Percentiles rank a stretch among this genome's conserved stretches.
phyloP scores from a whole-genome alignment of 2,888 invertebrate genomes.

The Drosophila histrio region DNA sequence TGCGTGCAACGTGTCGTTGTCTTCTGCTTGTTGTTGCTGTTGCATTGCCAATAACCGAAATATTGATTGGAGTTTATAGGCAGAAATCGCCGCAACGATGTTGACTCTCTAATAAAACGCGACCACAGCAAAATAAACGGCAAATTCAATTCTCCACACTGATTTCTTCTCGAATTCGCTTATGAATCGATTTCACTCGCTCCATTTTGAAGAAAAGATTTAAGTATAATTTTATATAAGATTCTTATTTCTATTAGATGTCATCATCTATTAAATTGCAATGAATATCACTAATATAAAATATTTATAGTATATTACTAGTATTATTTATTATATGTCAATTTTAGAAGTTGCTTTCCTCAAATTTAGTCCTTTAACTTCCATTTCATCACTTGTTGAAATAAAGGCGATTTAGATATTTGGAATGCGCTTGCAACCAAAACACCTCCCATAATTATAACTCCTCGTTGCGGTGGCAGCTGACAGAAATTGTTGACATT shows the following conservation, averaged over 20 bases:
- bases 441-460: slow-evolving; percentile 28
- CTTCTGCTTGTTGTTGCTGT: slow-evolving; percentile 31
- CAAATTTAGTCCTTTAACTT: not conserved
- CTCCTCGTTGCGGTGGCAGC: slow-evolving; percentile 1
- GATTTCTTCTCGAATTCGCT: slow-evolving; percentile 1
- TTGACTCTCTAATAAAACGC: slow-evolving; percentile 30
- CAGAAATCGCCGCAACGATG: slow-evolving; percentile 15
- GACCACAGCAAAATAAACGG: slow-evolving; percentile 11
- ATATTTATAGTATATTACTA: no score
- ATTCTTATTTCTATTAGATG: not conserved
- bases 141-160: slow-evolving; percentile 1
- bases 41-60: slow-evolving; percentile 76
- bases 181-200: not conserved
- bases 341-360: not conserved
- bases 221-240: not conserved
- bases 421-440: slow-evolving; percentile 2
- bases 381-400: not conserved
- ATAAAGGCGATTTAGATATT: slow-evolving; percentile 4
- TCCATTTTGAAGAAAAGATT: not conserved
- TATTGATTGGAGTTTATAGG: slow-evolving; percentile 77
- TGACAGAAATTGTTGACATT: slow-evolving; percentile 62
- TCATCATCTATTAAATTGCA: not conserved
- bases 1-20: slow-evolving; percentile 39
- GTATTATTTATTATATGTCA: not conserved
- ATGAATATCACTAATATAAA: not conserved